These are phyloP conservation scores for Cotesia glomerata DNA, from an alignment of 1,140 invertebrate genomes.

Conservation along the genomic window DNA sequence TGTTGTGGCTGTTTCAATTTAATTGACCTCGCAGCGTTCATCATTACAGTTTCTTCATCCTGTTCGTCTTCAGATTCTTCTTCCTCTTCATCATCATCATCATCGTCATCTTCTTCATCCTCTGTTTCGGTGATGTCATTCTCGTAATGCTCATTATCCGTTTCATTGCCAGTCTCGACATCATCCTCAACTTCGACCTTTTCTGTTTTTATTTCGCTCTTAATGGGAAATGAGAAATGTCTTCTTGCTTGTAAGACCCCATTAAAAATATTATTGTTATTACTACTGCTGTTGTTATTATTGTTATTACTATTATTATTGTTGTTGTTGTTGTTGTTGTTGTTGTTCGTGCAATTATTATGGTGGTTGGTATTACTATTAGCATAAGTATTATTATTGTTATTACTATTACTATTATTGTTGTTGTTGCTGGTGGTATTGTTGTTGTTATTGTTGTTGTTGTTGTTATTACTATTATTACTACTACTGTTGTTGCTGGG, in stretches of 20 bases:
- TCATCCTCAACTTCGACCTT: conserved; percentile 33
- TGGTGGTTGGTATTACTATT: not conserved
- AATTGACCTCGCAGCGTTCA: not conserved
- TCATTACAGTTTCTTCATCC: conserved; percentile 18
- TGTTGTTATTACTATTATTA: conserved; percentile 35
- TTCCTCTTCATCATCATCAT: conserved; percentile 32
- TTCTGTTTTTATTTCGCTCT: conserved; percentile 34
- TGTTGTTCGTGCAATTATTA: conserved; percentile 39
- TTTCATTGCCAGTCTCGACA: conserved; percentile 38
- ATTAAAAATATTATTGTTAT: conserved; percentile 2
- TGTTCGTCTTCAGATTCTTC: not conserved
- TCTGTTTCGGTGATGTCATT: conserved; percentile 51
- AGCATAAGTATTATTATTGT: not conserved
- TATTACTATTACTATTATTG: conserved; percentile 42
- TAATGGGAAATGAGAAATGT: conserved; percentile 45
- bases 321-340: conserved; percentile 18
- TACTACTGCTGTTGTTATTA: conserved; percentile 40
- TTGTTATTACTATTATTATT: not conserved
- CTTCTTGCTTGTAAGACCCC: conserved; percentile 24
- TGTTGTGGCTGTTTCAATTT: conserved; percentile 14
- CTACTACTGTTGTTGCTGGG: conserved; percentile 46
- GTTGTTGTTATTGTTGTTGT: not conserved
- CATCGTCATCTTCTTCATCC: conserved; percentile 42
- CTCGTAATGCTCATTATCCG: conserved; percentile 36
- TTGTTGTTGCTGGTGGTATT: too few species aligned